phyloP scores from a whole-genome alignment of 1,140 invertebrate genomes.

The Pseudomyrmex dendroicus region DNA sequence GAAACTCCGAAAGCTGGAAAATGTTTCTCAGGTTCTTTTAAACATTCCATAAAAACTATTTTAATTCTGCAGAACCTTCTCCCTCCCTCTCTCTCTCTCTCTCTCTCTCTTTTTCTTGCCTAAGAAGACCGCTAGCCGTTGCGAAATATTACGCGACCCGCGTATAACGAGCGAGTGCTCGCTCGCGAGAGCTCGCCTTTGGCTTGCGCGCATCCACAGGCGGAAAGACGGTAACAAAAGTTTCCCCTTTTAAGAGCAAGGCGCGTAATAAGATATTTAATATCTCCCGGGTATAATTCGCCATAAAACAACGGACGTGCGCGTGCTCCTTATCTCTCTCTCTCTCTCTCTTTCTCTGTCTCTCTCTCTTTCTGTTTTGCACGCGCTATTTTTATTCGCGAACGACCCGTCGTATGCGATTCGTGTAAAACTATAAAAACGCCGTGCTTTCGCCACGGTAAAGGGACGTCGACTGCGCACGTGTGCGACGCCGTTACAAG shows the following conservation, averaged over 20 bases:
- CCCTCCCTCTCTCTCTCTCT: too few relatives aligned
- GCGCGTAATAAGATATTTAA: conserved; percentile 60
- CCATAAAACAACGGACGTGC: conserved; percentile 52
- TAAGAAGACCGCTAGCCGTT: conserved; percentile 37
- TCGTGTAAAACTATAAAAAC: conserved; percentile 57
- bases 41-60: conserved; percentile 62
- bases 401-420: conserved; percentile 45
- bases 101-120: conserved; percentile 26
- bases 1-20: conserved; percentile 43
- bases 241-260: conserved; percentile 53
- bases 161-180: conserved; percentile 46
- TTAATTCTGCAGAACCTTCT: conserved; percentile 49
- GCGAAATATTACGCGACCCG: conserved; percentile 56
- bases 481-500: conserved; percentile 13
- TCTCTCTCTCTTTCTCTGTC: too few relatives aligned
- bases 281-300: conserved; percentile 60
- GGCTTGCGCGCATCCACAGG: not conserved
- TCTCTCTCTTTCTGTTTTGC: not conserved
- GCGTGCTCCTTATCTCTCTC: conserved; percentile 21
- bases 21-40: conserved; percentile 59
- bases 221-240: conserved; percentile 52
- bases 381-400: conserved; percentile 50
- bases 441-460: conserved; percentile 28
- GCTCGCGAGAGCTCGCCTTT: conserved; percentile 25
- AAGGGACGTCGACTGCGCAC: conserved; percentile 2